Percentiles rank a stretch among this genome's conserved stretches.
These are phyloP conservation scores for Malurus elegans DNA, from an alignment of 2,113 vertebrate species.

Conservation along the genomic window DNA sequence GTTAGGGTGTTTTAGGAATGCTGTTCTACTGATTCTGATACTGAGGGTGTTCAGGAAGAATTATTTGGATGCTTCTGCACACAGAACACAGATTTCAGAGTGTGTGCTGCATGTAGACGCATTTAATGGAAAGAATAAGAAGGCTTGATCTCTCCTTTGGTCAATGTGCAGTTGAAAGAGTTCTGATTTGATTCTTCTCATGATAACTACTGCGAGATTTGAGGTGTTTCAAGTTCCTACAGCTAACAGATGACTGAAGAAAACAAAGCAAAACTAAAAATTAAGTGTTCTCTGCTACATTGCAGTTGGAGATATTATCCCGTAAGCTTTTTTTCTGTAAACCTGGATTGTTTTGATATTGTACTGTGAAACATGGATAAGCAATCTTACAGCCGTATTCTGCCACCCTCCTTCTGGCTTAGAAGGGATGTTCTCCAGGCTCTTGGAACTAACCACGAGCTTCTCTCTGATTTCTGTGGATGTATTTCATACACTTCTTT, in stretches of 20 bases:
- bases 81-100: not conserved
- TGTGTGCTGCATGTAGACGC: accelerated
- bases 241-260: not conserved
- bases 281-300: not conserved
- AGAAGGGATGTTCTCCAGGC: not conserved
- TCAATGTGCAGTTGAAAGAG: not conserved
- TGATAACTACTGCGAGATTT: not conserved
- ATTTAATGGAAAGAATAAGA: not conserved
- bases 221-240: conserved; percentile 17
- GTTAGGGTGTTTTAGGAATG: not conserved
- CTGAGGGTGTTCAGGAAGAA: not conserved
- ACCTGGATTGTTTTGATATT: not conserved
- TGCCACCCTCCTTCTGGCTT: not conserved
- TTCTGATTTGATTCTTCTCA: not conserved
- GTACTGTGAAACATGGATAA: not conserved
- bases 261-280: not conserved
- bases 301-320: not conserved
- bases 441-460: not conserved
- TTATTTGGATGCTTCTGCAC: not conserved
- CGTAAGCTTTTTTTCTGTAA: not conserved
- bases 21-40: not conserved
- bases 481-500: conserved; percentile 15
- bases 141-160: not conserved
- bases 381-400: not conserved
- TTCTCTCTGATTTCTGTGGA: not conserved